Conservation (phyloP, 2,113 vertebrate genomes). For the Oxygymnocypris stewartii region DNA sequence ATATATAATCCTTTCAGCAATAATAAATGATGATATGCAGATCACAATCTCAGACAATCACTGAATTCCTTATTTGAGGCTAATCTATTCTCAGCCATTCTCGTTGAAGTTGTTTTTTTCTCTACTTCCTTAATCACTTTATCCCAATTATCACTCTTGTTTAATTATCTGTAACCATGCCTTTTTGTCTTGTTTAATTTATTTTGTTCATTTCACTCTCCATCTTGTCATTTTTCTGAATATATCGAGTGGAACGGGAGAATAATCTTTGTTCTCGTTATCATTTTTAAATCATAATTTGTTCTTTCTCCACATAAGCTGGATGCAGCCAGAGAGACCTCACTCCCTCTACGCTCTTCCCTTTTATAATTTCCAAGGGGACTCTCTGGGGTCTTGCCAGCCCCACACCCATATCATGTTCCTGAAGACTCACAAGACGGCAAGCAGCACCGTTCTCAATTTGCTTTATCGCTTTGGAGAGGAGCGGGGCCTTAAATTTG, state of each 20-base stretch:
- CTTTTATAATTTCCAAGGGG: constrained; percentile 65
- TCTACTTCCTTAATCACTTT: not conserved
- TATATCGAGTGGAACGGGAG: not conserved
- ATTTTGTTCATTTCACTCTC: not conserved
- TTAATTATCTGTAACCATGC: not conserved
- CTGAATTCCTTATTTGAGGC: not conserved
- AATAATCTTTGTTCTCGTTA: not conserved
- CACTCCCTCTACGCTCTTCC: constrained; percentile 65
- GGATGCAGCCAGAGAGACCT: constrained; percentile 64
- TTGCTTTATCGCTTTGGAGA: constrained; percentile 90
- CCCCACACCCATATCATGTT: constrained; percentile 83
- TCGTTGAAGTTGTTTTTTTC: constrained; percentile 7
- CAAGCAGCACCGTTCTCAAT: constrained; percentile 91
- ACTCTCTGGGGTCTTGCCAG: constrained; percentile 74
- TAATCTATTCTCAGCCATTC: not conserved
- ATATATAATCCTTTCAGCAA: not conserved
- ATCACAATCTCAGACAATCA: not conserved
- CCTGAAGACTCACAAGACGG: constrained; percentile 93
- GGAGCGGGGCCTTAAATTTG: constrained; percentile 76
- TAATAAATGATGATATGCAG: not conserved
- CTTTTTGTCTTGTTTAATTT: not conserved
- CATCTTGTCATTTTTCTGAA: not conserved
- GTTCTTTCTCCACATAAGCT: constrained; percentile 48
- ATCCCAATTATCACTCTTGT: not conserved
- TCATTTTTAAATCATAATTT: not conserved